Conservation (phyloP, 1,140 invertebrate species). For the Microvelia longipes region DNA sequence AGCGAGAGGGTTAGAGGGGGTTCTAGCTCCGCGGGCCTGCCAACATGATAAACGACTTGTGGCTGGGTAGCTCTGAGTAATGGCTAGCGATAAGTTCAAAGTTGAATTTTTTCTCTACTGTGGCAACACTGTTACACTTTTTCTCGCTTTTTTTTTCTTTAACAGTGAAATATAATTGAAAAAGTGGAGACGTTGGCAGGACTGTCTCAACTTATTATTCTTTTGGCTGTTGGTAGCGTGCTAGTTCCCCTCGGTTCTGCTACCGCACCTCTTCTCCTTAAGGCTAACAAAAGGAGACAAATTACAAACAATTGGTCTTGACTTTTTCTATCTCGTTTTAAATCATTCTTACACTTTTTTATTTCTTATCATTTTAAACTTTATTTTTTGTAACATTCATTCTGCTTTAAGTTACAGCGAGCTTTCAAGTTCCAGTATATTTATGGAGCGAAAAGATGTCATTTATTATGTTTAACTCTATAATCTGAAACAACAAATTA, state of each 20-base stretch:
- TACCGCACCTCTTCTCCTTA: too few relatives aligned
- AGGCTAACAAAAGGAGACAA: slow-evolving; percentile 3
- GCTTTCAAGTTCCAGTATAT: too few relatives aligned
- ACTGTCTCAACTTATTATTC: background rate
- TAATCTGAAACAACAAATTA: too few relatives aligned
- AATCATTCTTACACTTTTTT: background rate
- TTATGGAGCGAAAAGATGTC: too few relatives aligned
- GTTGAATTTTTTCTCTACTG: background rate
- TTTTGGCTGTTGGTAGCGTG: too few relatives aligned
- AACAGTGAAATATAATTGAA: background rate
- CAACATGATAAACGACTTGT: background rate
- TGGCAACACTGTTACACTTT: background rate
- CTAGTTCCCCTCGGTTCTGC: too few relatives aligned
- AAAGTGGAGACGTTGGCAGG: background rate
- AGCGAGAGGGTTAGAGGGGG: background rate
- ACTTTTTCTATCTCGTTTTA: background rate
- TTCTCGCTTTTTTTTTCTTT: background rate
- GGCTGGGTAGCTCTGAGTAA: background rate
- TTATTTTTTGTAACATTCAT: too few relatives aligned
- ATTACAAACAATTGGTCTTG: background rate
- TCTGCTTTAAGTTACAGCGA: too few relatives aligned
- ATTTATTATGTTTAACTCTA: too few relatives aligned
- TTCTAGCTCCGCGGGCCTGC: background rate
- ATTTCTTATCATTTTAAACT: too few relatives aligned
- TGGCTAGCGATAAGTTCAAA: background rate